Evolutionary conservation across 2,113 vertebrate genomes (phyloP).

Genomic region (Colaptes auratus): DNA sequence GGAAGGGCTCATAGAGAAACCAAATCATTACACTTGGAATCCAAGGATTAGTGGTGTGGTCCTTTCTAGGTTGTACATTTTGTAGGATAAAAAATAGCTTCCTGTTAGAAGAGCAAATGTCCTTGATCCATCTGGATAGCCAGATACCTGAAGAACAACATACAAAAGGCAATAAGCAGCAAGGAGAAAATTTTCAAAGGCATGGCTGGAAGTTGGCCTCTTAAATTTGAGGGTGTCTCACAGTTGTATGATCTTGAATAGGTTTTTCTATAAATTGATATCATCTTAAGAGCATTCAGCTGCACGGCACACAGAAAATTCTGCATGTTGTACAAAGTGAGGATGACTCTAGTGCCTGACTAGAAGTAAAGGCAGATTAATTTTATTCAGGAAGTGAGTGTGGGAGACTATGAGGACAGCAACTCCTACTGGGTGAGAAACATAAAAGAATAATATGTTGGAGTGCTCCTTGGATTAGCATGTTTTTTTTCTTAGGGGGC

Average conservation of each 20-base stretch:
- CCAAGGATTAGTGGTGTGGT: background rate
- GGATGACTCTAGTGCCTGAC: background rate
- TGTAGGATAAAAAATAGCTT: background rate
- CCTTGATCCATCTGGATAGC: background rate
- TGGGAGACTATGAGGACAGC: rapidly evolving
- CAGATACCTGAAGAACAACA: background rate
- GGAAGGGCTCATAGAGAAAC: background rate
- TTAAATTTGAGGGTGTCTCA: background rate
- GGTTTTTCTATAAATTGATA: background rate
- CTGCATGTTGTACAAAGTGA: background rate
- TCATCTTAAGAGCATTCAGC: background rate
- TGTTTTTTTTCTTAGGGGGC: background rate
- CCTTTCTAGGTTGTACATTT: background rate
- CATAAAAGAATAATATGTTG: background rate
- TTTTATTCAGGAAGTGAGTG: background rate
- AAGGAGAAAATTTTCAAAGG: background rate
- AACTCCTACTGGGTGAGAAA: background rate
- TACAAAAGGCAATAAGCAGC: rapidly evolving
- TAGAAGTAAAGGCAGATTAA: background rate
- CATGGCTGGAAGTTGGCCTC: background rate
- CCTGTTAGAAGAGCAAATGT: background rate
- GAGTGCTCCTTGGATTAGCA: background rate
- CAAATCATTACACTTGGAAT: background rate
- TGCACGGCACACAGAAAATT: rapidly evolving
- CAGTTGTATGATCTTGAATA: background rate